Evolutionary conservation across 1,140 invertebrate species (phyloP).

Genomic region (Arion vulgaris): DNA sequence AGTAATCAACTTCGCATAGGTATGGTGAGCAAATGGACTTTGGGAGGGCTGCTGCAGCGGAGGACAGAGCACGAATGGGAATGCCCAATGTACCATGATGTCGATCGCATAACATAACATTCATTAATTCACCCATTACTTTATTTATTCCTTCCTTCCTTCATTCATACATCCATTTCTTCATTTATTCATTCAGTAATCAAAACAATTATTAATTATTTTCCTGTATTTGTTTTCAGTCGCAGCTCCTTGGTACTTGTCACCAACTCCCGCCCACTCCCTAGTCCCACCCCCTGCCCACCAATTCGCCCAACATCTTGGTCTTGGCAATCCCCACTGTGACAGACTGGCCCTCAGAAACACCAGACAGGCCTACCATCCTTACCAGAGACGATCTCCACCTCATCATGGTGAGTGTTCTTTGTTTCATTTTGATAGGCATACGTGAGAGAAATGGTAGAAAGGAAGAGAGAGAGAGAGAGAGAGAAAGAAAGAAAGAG

Average conservation of each 20-base stretch:
- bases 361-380: conserved; percentile 59
- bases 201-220: background rate
- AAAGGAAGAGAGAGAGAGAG: no score
- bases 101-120: no score
- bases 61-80: no score
- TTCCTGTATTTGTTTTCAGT: conserved; percentile 44
- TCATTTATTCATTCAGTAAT: background rate
- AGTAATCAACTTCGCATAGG: no score
- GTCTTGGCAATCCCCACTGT: conserved; percentile 61
- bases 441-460: no score
- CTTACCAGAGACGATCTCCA: conserved; percentile 64
- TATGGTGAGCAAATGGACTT: no score
- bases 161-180: background rate
- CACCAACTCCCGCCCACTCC: conserved; percentile 50
- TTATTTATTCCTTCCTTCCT: no score
- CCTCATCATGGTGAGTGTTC: conserved; percentile 43
- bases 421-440: background rate
- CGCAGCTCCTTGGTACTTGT: conserved; percentile 65
- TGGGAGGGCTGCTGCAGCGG: no score
- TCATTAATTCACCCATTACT: no score
- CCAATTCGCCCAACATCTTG: conserved; percentile 61
- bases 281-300: conserved; percentile 66
- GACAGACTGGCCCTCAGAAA: conserved; percentile 63
- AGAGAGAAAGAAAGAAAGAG: no score
- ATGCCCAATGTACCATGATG: no score